A percentile compares a stretch with the other conserved stretches of the same genome.
These are phyloP conservation scores for Riparia riparia DNA, from an alignment of 2,113 vertebrate species.

Conservation along the genomic window DNA sequence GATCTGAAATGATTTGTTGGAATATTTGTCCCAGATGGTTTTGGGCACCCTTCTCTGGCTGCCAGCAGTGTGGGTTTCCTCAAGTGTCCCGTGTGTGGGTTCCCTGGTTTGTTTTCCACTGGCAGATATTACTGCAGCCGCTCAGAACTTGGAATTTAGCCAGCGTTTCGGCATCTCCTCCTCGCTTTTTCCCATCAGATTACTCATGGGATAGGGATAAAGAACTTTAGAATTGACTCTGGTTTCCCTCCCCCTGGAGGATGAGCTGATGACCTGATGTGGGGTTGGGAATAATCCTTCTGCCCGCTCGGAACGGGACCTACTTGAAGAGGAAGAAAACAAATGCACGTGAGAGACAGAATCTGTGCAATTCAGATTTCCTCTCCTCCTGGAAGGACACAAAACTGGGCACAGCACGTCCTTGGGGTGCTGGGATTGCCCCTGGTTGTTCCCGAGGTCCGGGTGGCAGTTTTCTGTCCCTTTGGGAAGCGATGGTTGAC, in stretches of 20 bases:
- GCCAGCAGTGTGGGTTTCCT: neutral
- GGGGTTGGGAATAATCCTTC: neutral
- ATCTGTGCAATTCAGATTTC: fast-evolving
- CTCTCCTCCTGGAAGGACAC: neutral
- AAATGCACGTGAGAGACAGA: neutral
- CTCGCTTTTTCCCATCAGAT: neutral
- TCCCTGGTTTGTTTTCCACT: neutral
- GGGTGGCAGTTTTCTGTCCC: neutral
- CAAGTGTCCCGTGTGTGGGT: neutral
- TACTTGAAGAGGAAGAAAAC: neutral
- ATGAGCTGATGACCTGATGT: neutral
- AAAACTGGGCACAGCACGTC: neutral
- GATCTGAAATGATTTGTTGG: neutral
- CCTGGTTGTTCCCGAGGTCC: neutral
- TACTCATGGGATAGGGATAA: neutral
- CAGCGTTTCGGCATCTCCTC: neutral
- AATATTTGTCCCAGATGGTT: neutral
- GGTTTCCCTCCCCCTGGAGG: neutral
- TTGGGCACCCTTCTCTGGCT: neutral
- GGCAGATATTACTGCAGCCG: neutral
- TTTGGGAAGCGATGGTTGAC: neutral
- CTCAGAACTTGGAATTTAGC: neutral
- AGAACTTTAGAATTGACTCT: neutral
- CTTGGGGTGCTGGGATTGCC: neutral
- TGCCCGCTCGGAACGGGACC: neutral